A percentile compares a stretch with the other conserved stretches of the same genome.
phyloP scores from a whole-genome alignment of 64 coral and sea anemone species.

The Trachythela sp. region DNA sequence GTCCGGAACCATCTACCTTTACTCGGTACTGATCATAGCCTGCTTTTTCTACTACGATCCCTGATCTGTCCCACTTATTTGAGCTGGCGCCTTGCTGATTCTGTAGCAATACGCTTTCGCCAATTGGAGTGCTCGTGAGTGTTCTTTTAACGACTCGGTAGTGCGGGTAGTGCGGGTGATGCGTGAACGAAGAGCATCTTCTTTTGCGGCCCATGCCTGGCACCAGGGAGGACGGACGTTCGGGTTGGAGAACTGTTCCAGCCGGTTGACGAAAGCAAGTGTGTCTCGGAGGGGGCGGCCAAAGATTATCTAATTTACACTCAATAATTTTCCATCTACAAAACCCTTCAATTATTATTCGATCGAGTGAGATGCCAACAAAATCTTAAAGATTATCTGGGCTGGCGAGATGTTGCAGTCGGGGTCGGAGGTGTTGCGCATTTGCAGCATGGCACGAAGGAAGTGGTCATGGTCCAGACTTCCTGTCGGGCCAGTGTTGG shows the following conservation, averaged over 20 bases:
- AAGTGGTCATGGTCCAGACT: conserved; percentile 49
- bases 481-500: conserved; percentile 37
- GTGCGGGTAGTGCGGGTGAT: background rate
- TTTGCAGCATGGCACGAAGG: conserved; percentile 38
- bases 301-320: conserved; percentile 38
- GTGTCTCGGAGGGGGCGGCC: conserved; percentile 15
- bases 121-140: conserved; percentile 33
- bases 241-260: conserved; percentile 47
- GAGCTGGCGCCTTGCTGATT: conserved; percentile 38
- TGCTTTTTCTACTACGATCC: conserved; percentile 39
- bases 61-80: conserved; percentile 66
- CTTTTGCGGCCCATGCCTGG: conserved; percentile 29
- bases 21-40: conserved; percentile 54
- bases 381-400: conserved; percentile 37
- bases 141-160: conserved; percentile 6
- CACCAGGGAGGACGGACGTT: conserved; percentile 29
- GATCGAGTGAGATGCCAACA: too few relatives aligned
- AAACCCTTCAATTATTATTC: too few relatives aligned
- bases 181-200: background rate
- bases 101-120: conserved; percentile 48
- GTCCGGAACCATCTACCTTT: background rate
- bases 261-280: background rate
- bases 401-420: conserved; percentile 33
- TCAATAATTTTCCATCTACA: too few relatives aligned
- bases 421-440: conserved; percentile 30